phyloP scores from a whole-genome alignment of 1,140 invertebrate species.

The Pseudomyrmex concolor region DNA sequence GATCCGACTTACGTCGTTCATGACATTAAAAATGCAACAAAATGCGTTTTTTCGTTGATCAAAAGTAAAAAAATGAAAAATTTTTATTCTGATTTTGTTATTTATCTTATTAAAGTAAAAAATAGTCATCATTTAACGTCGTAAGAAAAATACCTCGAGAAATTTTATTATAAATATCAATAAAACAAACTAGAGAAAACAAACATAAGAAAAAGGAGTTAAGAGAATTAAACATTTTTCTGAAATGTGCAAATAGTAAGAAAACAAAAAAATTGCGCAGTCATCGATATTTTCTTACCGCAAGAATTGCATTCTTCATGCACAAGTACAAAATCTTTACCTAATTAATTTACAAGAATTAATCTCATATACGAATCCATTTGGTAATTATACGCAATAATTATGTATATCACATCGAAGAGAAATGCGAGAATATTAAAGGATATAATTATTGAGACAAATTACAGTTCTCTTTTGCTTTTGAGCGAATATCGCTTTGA shows the following conservation, averaged over 20 bases:
- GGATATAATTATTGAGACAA: slow-evolving; percentile 51
- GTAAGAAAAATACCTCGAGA: neutral
- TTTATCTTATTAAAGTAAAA: neutral
- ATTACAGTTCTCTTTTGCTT: slow-evolving; percentile 4
- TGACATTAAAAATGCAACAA: no score
- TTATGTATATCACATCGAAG: neutral
- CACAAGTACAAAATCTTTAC: slow-evolving; percentile 12
- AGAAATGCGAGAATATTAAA: neutral
- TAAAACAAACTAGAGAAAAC: no score
- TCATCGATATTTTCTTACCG: no score
- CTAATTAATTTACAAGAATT: slow-evolving; percentile 44
- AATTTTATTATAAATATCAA: no score
- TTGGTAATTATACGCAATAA: slow-evolving; percentile 23
- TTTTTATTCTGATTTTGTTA: neutral
- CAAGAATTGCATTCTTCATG: no score
- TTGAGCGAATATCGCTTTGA: slow-evolving; percentile 27
- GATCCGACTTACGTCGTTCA: no score
- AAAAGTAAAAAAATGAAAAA: neutral
- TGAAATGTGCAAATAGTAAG: no score
- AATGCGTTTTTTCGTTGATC: no score
- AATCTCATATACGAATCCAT: neutral
- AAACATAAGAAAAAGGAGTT: no score
- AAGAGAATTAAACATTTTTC: no score
- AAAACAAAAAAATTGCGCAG: no score
- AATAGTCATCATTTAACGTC: neutral